Evolutionary conservation across 2,797 vertebrate species (phyloP).

Genomic region (Hyperoplus lanceolatus): DNA sequence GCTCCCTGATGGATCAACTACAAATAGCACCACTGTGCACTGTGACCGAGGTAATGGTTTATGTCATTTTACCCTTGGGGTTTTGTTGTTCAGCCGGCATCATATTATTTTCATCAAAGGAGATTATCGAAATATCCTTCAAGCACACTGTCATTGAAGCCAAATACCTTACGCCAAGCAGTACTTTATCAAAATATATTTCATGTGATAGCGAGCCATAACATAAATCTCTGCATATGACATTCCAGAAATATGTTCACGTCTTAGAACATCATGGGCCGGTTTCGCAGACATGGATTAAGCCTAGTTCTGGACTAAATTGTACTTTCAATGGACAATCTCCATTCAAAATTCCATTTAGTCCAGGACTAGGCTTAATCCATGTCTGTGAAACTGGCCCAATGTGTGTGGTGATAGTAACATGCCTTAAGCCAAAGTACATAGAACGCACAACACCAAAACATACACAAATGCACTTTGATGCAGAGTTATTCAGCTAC

Average conservation of each 20-base stretch:
- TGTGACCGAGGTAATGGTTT: constrained; percentile 17
- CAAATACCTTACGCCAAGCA: constrained; percentile 25
- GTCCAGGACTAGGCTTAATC: no score
- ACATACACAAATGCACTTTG: background rate
- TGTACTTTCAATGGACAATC: no score
- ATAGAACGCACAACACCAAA: background rate
- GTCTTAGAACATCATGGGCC: background rate
- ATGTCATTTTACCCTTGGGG: constrained; percentile 3
- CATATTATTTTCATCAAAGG: constrained; percentile 28
- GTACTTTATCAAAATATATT: constrained; percentile 10
- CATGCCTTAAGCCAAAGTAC: background rate
- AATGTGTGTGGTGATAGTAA: background rate
- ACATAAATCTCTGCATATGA: background rate
- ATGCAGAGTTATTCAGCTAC: no score
- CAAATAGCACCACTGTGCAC: constrained; percentile 2
- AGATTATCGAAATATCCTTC: constrained; percentile 35
- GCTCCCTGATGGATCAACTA: constrained; percentile 7
- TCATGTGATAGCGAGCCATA: constrained; percentile 12
- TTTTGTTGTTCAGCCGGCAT: constrained; percentile 34
- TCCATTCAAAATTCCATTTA: no score
- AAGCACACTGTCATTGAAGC: constrained; percentile 32
- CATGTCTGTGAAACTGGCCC: no score
- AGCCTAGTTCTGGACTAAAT: no score
- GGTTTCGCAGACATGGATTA: no score
- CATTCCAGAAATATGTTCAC: background rate